Base-by-base conservation (phyloP, 30 jellyfish, hydroid and myxozoan genomes). In the Aurelia sp. region DNA sequence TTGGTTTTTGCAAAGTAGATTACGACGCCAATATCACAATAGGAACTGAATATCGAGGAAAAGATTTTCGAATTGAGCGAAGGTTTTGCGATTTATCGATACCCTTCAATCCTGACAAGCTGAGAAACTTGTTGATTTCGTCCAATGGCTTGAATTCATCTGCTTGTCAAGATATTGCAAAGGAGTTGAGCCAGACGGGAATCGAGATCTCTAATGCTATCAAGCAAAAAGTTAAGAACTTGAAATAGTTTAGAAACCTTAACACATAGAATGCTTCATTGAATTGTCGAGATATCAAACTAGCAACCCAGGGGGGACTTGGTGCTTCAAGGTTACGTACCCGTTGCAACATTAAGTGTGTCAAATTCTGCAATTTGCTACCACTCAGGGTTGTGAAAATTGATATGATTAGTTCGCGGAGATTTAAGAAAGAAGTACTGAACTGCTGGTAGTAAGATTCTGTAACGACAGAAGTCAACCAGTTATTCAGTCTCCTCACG, bases 31-130 rank as follows among this genome's bases (percentile, higher is more conserved):
- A 62, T 55, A 80, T 88, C 74, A 71, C 76, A 3, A 37, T 58
- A 0, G 97, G 97, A 17, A 50, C 16, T 9, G 63, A 62, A 6
- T 88, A 67, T 73, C 48, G 87, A 23, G 97, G 97, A 0, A 72
- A 88, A 18, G 84, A 88, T 11, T 33, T 88, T 47, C 59, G 59
- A 62, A 44, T 78, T 8, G 58, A 20, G 20, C 87, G 92, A 58
- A 85, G 63, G 21, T 88, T 88, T 57, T 88, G 97, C 35, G 97
- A 88, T 47, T 23, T 88, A 6, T 18, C 89, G 71, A 23, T 88
- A 9, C 8, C 73, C 13, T 88, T 74, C 68, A 71, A 88, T 53
- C 76, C 93, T 23, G 85, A 79, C 17, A 60, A 64, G 16, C 61
- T 88, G 62, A 73, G 18, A 18, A 21, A 50, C 2, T 69, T 73